Evolutionary conservation across 2,113 vertebrate genomes (phyloP), one percentile per base, ranked within the genome.

Genomic region (Pygoscelis adeliae): DNA sequence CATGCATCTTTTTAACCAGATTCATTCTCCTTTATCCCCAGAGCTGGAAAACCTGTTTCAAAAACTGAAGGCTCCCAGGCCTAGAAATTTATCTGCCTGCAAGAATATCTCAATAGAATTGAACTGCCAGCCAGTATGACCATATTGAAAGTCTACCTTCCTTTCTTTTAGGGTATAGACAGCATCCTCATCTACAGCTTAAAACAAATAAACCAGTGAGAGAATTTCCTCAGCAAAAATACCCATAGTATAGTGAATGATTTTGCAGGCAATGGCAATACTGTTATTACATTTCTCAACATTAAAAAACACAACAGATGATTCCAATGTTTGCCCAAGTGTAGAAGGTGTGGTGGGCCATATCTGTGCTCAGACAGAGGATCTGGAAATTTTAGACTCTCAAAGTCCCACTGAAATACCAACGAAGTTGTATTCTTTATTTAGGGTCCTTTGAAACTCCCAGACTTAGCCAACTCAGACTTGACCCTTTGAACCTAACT

Each of bases 211-310:
- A 42, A 46, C 3, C 30, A 46, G 11, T 20, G 25, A 47, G 32
- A 61, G 7, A 65, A 65, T 65, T 82, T 36, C n/a, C 53, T 65
- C 19, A 18, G 6, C 11, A 52, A 34, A 47, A 38, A 50, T 5
- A 38, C 3, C 8, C 3, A 1, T 5, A 17, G 8, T 3, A 5
- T 3, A 15, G 14, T 4, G 15, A 26, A 38, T 13, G 7, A 11
- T 36, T 91, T 26, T 72, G 19, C 22, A 74, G 15, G 13, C 0
- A 14, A 58, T 26, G 15, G 4, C 11, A 66, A 44, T 23, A 25
- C 4, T 50, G 13, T 25, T 15, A 6, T 9, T 49, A 23, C 21
- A 23, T 49, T 49, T 49, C 47, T 55, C 26, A 70, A 26, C 15
- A 52, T 38, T 22, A 74, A 85, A 62, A 44, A 29, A 20, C 15